Conservation (phyloP, 2,888 invertebrate genomes). For the Melanchra persicariae region DNA sequence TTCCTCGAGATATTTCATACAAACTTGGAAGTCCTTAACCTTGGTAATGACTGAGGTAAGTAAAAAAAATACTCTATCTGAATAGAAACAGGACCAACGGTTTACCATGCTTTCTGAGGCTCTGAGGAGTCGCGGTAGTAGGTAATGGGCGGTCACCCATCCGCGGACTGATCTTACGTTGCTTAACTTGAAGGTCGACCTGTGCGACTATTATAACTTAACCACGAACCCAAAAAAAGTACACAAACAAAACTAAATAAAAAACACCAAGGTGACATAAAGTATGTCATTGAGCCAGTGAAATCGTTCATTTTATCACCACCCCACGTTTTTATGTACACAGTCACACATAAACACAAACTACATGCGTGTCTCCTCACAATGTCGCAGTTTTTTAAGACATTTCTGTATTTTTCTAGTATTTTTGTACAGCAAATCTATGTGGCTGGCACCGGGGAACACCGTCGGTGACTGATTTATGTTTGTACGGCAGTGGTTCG, state of each 20-base stretch:
- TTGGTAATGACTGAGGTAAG: too few relatives aligned
- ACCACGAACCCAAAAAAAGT: neutral
- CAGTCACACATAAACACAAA: constrained; percentile 26
- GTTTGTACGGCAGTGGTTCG: constrained; percentile 23
- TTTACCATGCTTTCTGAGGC: neutral
- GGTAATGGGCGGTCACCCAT: neutral
- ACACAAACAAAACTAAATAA: neutral
- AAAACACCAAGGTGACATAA: constrained; percentile 5
- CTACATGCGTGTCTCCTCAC: constrained; percentile 33
- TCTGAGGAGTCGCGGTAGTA: too few relatives aligned
- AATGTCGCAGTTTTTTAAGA: constrained; percentile 21
- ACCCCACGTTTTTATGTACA: constrained; percentile 16
- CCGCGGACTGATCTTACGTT: neutral
- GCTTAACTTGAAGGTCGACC: neutral
- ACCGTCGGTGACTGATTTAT: constrained; percentile 35
- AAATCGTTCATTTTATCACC: constrained; percentile 31
- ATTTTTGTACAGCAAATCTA: constrained; percentile 36
- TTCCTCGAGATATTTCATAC: too few relatives aligned
- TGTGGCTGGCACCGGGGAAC: constrained; percentile 48
- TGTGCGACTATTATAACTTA: neutral
- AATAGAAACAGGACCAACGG: neutral
- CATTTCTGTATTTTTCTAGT: constrained; percentile 21
- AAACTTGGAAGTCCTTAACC: too few relatives aligned
- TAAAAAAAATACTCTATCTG: too few relatives aligned
- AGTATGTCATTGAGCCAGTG: neutral